A percentile compares a stretch with the other conserved stretches of the same genome.
These are phyloP conservation scores for Andrena dorsata DNA, from an alignment of 2,888 invertebrate genomes.

Conservation along the genomic window DNA sequence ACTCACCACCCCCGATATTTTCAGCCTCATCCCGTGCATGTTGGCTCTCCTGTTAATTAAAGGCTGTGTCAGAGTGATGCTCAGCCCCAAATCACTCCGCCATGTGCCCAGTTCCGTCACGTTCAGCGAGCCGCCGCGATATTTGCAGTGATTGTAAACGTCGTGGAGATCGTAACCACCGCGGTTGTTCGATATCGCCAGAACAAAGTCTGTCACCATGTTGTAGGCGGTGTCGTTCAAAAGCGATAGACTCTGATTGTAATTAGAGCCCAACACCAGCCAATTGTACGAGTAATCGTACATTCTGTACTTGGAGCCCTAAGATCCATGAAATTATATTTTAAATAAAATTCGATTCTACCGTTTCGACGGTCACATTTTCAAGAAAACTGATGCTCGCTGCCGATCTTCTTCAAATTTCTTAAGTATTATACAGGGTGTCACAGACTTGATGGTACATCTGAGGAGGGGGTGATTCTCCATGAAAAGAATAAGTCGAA, in stretches of 20 bases:
- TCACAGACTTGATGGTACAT: too few relatives aligned
- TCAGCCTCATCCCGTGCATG: constrained; percentile 76
- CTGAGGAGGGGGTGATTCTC: too few relatives aligned
- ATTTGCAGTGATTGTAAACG: constrained; percentile 76
- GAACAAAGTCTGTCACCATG: constrained; percentile 73
- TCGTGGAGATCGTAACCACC: constrained; percentile 73
- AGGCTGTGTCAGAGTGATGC: constrained; percentile 67
- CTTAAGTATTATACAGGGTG: too few relatives aligned
- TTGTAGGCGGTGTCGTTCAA: constrained; percentile 75
- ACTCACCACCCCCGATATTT: constrained; percentile 75
- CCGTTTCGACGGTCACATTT: too few relatives aligned
- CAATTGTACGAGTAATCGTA: constrained; percentile 76
- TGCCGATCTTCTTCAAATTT: too few relatives aligned
- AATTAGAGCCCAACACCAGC: constrained; percentile 73
- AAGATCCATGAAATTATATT: not conserved
- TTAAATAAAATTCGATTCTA: too few relatives aligned
- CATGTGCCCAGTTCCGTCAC: constrained; percentile 75
- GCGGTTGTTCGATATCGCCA: constrained; percentile 60
- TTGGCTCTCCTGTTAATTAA: constrained; percentile 74
- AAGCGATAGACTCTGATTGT: constrained; percentile 57
- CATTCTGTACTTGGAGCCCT: constrained; percentile 71
- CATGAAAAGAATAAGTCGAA: too few relatives aligned
- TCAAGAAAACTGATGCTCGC: too few relatives aligned
- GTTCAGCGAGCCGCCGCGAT: constrained; percentile 74
- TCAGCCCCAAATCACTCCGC: constrained; percentile 63